Evolutionary conservation across 53 echinoderm and acorn worm species (phyloP).

Genomic region (Stichopus horrens): DNA sequence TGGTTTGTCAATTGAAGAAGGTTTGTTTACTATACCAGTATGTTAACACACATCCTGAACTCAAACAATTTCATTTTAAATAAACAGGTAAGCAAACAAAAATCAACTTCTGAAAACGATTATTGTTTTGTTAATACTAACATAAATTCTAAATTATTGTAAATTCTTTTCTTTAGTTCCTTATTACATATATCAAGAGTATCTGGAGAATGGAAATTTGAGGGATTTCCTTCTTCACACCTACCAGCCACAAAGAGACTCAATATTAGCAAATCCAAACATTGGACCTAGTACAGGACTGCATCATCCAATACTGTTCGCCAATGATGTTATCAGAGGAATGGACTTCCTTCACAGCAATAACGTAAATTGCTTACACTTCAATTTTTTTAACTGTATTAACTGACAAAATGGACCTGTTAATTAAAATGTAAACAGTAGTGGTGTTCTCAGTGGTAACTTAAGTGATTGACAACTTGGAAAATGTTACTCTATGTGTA

Average conservation of each 20-base stretch:
- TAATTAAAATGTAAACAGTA: no score
- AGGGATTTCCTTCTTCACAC: not conserved
- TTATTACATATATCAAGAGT: constrained; percentile 17
- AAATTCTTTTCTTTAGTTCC: not conserved
- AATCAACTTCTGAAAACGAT: no score
- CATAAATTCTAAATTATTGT: not conserved
- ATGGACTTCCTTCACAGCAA: not conserved
- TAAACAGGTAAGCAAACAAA: no score
- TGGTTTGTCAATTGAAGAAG: not conserved
- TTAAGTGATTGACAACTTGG: no score
- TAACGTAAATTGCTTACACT: not conserved
- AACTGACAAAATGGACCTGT: no score
- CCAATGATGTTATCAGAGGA: not conserved
- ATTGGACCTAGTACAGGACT: not conserved
- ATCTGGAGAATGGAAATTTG: constrained; percentile 7
- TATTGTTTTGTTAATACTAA: no score
- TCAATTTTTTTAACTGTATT: no score
- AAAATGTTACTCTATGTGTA: no score
- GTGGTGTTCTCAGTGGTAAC: no score
- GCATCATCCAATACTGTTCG: not conserved
- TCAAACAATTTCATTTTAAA: no score
- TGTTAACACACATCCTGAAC: no score
- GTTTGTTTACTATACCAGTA: not conserved
- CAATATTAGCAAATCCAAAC: not conserved
- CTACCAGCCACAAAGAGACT: not conserved